Conservation (phyloP, 2,797 vertebrate genomes). For the Anisognathus igniventris region DNA sequence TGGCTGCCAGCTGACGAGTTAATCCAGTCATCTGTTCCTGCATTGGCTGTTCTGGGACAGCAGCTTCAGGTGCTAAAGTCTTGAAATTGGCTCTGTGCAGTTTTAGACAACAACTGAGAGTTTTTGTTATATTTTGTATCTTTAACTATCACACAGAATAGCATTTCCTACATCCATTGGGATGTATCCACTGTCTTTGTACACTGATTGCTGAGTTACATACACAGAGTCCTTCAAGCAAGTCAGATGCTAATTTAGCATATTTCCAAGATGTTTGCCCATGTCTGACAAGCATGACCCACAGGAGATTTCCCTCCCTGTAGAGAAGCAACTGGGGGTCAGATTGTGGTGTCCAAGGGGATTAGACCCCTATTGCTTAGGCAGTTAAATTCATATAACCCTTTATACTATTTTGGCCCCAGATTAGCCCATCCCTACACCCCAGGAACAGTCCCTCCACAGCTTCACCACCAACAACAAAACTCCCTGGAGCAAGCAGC, state of each 20-base stretch:
- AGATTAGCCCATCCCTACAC: not conserved
- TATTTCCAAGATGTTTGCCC: not conserved
- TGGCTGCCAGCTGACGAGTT: not conserved
- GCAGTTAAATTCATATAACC: not conserved
- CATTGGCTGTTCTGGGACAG: not conserved
- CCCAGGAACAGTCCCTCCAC: not conserved
- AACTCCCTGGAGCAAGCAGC: not conserved
- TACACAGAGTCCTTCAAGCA: not conserved
- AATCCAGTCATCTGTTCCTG: not conserved
- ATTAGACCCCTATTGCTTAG: not conserved
- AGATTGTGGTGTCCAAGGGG: not conserved
- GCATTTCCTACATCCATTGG: not conserved
- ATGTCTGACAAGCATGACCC: not conserved
- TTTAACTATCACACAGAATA: not conserved
- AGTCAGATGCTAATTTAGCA: not conserved
- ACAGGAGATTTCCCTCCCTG: not conserved
- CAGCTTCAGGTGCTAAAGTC: not conserved
- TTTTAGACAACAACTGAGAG: not conserved
- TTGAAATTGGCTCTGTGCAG: not conserved
- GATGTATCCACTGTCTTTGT: not conserved
- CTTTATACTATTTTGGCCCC: not conserved
- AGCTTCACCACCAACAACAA: not conserved
- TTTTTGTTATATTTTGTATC: not conserved
- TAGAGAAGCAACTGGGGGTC: not conserved
- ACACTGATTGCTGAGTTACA: not conserved